phyloP scores from a whole-genome alignment of 1,140 invertebrate species.

The Listronotus bonariensis region DNA sequence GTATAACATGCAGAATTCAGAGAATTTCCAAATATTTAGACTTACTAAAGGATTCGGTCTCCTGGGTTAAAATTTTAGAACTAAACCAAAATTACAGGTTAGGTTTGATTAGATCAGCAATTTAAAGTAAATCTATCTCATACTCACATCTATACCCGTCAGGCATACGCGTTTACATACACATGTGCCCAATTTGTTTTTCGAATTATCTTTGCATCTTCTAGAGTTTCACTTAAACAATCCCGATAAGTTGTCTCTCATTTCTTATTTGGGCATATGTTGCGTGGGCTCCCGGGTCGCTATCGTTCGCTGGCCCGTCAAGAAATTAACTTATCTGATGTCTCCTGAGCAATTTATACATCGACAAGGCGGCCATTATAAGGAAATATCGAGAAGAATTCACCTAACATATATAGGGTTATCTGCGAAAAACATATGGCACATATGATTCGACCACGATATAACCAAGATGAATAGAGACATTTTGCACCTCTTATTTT shows the following conservation, averaged over 20 bases:
- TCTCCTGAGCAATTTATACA: conserved; percentile 38
- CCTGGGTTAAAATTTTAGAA: no score
- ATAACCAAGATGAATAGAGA: conserved; percentile 31
- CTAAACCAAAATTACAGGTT: no score
- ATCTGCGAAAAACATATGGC: conserved; percentile 31
- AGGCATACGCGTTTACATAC: conserved; percentile 1
- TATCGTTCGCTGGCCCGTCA: conserved; percentile 33
- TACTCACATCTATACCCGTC: no score
- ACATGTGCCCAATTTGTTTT: conserved; percentile 35
- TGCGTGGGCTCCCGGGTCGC: conserved; percentile 29
- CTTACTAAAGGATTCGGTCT: no score
- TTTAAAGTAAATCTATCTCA: no score
- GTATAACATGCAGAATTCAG: no score
- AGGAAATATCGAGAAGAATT: conserved; percentile 18
- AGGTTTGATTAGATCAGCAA: no score
- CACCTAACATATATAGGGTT: conserved; percentile 25
- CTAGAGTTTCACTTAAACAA: conserved; percentile 21
- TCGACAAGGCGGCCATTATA: conserved; percentile 37
- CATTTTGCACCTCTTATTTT: no score
- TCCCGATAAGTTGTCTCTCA: conserved; percentile 7
- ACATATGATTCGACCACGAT: conserved; percentile 22
- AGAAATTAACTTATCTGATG: conserved; percentile 42
- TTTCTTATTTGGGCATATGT: conserved; percentile 32
- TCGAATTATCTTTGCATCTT: conserved; percentile 32
- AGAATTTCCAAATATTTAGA: no score